Percentiles rank a stretch among this genome's conserved stretches.
Conservation (phyloP, 2,888 invertebrate genomes). For the Cataglyphis altisquamis region DNA sequence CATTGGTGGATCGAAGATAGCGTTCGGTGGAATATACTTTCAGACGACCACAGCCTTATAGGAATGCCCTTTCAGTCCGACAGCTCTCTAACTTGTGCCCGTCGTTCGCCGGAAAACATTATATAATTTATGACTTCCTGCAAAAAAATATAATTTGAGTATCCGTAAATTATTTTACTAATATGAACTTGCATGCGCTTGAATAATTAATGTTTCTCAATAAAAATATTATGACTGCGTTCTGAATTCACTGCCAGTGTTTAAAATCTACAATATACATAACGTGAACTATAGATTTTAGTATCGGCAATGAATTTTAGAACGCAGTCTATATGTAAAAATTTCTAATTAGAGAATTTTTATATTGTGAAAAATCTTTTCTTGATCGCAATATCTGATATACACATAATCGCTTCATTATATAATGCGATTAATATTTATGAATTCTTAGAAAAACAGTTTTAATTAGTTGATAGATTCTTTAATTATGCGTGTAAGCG, state of each 20-base stretch:
- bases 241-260: background rate
- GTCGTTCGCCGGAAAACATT: conserved; percentile 17
- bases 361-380: background rate
- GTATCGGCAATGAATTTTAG: background rate
- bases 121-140: conserved; percentile 39
- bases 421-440: background rate
- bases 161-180: background rate
- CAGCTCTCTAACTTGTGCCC: conserved; percentile 26
- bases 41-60: conserved; percentile 69
- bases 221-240: background rate
- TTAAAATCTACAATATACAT: background rate
- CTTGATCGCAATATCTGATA: background rate
- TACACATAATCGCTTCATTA: background rate
- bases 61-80: conserved; percentile 54
- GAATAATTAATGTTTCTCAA: background rate
- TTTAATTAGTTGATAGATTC: background rate
- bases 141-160: conserved; percentile 12
- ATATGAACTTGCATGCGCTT: background rate
- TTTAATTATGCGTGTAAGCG: background rate
- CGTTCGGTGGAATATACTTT: conserved; percentile 64
- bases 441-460: background rate
- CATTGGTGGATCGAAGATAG: conserved; percentile 46
- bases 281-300: background rate
- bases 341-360: background rate
- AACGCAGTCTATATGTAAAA: background rate